These are phyloP conservation scores for Apotomis capreana DNA, from an alignment of 2,888 invertebrate genomes.

Conservation along the genomic window DNA sequence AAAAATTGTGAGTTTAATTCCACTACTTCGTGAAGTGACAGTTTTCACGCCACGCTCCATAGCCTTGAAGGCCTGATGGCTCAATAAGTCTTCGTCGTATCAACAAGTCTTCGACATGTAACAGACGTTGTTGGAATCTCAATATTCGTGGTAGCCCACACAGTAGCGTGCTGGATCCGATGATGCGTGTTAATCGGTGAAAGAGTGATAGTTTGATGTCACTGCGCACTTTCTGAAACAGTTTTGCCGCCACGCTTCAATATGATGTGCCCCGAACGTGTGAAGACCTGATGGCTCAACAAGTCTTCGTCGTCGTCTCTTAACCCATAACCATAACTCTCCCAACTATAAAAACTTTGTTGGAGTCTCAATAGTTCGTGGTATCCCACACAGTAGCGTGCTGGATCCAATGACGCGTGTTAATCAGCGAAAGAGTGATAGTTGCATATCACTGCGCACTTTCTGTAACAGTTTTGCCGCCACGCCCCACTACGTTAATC, in stretches of 20 bases:
- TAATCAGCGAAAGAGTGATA: slow-evolving; percentile 76
- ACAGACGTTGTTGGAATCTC: no score
- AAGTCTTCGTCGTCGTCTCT: no score
- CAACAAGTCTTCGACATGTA: no score
- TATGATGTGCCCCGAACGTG: no score
- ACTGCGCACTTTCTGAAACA: slow-evolving; percentile 49
- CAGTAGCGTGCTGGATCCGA: slow-evolving; percentile 61
- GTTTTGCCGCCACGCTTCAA: slow-evolving; percentile 1
- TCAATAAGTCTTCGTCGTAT: no score
- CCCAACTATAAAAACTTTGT: no score
- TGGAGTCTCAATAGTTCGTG: no score
- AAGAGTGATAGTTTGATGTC: slow-evolving; percentile 72
- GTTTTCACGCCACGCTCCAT: no score
- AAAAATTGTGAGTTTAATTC: slow-evolving; percentile 73
- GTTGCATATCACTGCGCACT: slow-evolving; percentile 59
- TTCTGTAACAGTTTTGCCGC: no score
- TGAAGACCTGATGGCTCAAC: no score
- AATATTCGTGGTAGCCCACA: background rate
- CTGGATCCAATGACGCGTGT: slow-evolving; percentile 68
- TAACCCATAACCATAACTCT: no score
- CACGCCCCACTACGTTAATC: slow-evolving; percentile 40
- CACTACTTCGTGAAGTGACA: slow-evolving; percentile 49
- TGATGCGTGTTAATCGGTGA: slow-evolving; percentile 58
- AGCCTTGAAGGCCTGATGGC: no score
- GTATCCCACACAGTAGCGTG: slow-evolving; percentile 47